Evolutionary conservation across 1,140 invertebrate species (phyloP).

Genomic region (Battus philenor): DNA sequence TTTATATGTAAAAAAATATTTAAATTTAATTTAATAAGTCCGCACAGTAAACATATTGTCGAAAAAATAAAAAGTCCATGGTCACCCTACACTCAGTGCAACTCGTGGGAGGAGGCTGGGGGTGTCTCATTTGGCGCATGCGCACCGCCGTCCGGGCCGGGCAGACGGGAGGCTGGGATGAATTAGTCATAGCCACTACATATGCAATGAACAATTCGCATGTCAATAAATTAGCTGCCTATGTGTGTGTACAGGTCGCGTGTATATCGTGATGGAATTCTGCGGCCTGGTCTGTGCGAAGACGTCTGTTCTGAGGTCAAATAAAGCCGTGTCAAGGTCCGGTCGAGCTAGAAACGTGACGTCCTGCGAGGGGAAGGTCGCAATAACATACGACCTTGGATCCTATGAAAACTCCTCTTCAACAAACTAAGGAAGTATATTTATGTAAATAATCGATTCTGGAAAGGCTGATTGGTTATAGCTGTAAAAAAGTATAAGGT

Average conservation of each 20-base stretch:
- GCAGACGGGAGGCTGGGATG: neutral
- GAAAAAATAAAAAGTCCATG: neutral
- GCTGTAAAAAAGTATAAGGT: too few species aligned
- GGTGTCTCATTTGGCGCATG: neutral
- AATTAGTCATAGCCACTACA: neutral
- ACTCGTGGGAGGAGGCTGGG: conserved; percentile 5
- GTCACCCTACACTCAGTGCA: neutral
- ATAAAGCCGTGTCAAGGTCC: conserved; percentile 2
- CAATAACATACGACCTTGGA: too few species aligned
- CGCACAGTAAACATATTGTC: too few species aligned
- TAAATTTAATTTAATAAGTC: too few species aligned
- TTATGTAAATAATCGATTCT: too few species aligned
- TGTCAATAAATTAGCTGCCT: neutral
- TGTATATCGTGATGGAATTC: neutral
- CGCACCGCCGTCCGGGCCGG: neutral
- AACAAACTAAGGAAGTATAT: too few species aligned
- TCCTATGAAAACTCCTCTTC: too few species aligned
- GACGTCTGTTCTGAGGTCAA: neutral
- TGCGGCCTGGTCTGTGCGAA: neutral
- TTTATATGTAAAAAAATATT: too few species aligned
- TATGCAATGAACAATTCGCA: neutral
- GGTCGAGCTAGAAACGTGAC: neutral
- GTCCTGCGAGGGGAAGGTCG: neutral
- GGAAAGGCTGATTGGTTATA: too few species aligned
- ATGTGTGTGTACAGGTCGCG: neutral